Base-by-base conservation (phyloP, 2,113 vertebrate species). In the Colaptes auratus region DNA sequence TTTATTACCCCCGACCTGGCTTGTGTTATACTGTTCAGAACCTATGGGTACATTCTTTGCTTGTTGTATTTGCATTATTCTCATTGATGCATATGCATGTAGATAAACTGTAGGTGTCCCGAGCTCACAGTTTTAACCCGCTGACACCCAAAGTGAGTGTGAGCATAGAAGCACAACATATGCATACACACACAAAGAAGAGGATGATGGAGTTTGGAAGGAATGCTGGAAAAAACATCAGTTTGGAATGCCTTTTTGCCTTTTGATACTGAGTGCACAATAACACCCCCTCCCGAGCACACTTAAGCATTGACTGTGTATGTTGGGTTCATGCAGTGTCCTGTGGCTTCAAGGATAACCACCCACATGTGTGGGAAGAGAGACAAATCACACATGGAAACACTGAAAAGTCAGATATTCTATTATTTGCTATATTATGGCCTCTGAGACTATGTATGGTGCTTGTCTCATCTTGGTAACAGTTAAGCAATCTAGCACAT, bases 401-500 rank as follows among this genome's bases (percentile, higher is more conserved):
- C 46, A 23, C 5, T 77, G 61, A 48, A 77, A 82, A 86, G 28
- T 35, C 25, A 80, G 89, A 85, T 30, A 44, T 59, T 65, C 44
- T 53, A 27, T 5, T 39, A 77, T 67, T 81, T 73, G 35, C 39
- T 61, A 10, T 74, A 60, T 75, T 77, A 66, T 36, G 55, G 63
- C 65, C 73, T 80, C 58, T 59, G 33, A 88, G 48, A 58, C 18
- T 11, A 33, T 50, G 18, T 11, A 30, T 73, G 5, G 2, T 75
- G 44, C 52, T 90, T 79, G 44, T 70, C 44, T n/a, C 81, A n/a
- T 82, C 50, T 84, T 21, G n/a, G 66, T 61, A 94, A 87, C 36
- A 86, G 79, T 61, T 65, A 88, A 89, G 86, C 60, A 91, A 94
- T 61, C 53, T 82, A 69, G 53, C 53, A 72, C n/a, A 66, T 67